A percentile compares a stretch with the other conserved stretches of the same genome.
These are phyloP conservation scores for Serinus canaria DNA, from an alignment of 2,113 vertebrate genomes.

Conservation along the genomic window DNA sequence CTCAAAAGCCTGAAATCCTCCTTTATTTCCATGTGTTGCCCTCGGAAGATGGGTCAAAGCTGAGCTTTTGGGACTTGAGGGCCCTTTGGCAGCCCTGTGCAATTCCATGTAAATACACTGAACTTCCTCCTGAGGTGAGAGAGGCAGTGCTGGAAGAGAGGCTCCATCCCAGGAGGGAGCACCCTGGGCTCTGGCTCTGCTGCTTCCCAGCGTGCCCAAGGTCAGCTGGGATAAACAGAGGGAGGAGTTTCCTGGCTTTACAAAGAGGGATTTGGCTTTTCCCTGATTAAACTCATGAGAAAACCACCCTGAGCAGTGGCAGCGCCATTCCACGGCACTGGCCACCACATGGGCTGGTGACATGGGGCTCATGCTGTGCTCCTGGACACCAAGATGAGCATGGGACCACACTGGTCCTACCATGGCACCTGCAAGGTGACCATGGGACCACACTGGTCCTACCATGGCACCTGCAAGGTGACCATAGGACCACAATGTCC, in stretches of 20 bases:
- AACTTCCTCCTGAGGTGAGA: not conserved
- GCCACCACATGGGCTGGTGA: fast-evolving
- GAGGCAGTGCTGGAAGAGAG: not conserved
- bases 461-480: not conserved
- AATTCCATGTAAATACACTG: not conserved
- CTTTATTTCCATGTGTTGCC: not conserved
- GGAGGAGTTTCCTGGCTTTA: constrained; percentile 35
- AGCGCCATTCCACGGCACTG: fast-evolving
- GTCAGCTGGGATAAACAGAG: not conserved
- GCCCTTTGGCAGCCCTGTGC: not conserved
- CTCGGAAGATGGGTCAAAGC: not conserved
- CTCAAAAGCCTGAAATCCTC: constrained; percentile 19
- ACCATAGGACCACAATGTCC: fast-evolving
- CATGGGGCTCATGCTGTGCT: not conserved
- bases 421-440: not conserved
- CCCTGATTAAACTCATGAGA: not conserved
- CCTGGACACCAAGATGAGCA: not conserved
- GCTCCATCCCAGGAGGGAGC: not conserved
- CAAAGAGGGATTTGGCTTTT: constrained; percentile 11
- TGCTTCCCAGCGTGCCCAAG: constrained; percentile 7
- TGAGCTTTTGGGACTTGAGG: not conserved
- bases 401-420: not conserved
- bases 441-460: fast-evolving
- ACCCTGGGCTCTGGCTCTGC: not conserved
- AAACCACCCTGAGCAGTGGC: not conserved